These are phyloP conservation scores for Chironomus striatipennis DNA, from an alignment of 1,140 invertebrate species.

Conservation along the genomic window DNA sequence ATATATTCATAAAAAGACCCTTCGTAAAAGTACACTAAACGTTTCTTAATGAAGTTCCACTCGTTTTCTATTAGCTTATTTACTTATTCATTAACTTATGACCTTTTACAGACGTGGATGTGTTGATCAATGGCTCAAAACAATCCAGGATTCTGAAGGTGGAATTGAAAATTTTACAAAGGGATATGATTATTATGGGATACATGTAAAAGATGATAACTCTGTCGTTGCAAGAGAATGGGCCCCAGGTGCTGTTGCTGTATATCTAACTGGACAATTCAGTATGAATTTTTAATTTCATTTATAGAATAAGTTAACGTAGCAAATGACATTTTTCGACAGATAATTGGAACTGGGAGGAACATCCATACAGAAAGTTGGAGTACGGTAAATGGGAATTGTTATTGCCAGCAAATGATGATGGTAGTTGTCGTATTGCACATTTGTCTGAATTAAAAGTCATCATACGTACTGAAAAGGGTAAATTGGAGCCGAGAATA, in stretches of 20 bases:
- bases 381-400: conserved; percentile 92
- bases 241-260: conserved; percentile 78
- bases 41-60: not conserved
- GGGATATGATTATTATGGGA: conserved; percentile 76
- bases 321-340: conserved; percentile 26
- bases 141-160: conserved; percentile 61
- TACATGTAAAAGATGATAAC: conserved; percentile 73
- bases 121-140: conserved; percentile 62
- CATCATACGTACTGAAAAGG: conserved; percentile 52
- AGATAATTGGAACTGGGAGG: conserved; percentile 77
- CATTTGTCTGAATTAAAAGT: conserved; percentile 80
- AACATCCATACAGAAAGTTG: conserved; percentile 67
- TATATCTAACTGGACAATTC: conserved; percentile 87
- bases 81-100: conserved; percentile 8
- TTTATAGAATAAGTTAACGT: not conserved
- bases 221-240: conserved; percentile 77
- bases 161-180: conserved; percentile 70
- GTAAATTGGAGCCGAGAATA: conserved; percentile 64
- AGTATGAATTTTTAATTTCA: conserved; percentile 52
- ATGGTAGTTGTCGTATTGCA: conserved; percentile 69
- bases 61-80: conserved; percentile 9
- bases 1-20: not conserved
- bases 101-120: conserved; percentile 60
- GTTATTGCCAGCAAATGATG: conserved; percentile 62
- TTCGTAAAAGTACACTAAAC: not conserved